Percentiles rank a stretch among this genome's conserved stretches.
Conservation (phyloP, 2,888 invertebrate genomes). For the Eilema sororculum region DNA sequence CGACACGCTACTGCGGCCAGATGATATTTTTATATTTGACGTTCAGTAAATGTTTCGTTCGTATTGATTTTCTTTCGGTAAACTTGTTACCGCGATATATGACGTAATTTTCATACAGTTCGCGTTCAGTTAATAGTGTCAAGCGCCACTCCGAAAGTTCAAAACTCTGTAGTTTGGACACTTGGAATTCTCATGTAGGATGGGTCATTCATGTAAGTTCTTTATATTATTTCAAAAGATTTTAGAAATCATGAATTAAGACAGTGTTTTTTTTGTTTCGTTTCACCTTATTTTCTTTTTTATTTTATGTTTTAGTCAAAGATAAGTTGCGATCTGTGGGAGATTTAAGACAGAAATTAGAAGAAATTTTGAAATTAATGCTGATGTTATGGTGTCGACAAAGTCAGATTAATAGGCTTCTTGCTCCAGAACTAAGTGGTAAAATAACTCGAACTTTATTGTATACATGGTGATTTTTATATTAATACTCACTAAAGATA, state of each 20-base stretch:
- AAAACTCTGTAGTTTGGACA: slow-evolving; percentile 46
- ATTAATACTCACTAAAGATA: not conserved
- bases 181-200: slow-evolving; percentile 47
- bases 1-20: slow-evolving; percentile 76
- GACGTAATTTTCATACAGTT: slow-evolving; percentile 66
- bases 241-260: slow-evolving; percentile 15
- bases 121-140: slow-evolving; percentile 56
- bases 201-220: slow-evolving; percentile 80
- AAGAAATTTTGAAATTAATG: slow-evolving; percentile 94
- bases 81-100: slow-evolving; percentile 56
- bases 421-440: slow-evolving; percentile 88
- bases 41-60: slow-evolving; percentile 61
- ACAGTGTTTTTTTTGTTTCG: slow-evolving; percentile 18
- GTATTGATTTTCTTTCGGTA: slow-evolving; percentile 73
- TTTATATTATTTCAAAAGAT: slow-evolving; percentile 29
- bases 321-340: slow-evolving; percentile 74
- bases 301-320: slow-evolving; percentile 73
- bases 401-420: slow-evolving; percentile 89
- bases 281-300: slow-evolving; percentile 5
- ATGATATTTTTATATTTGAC: slow-evolving; percentile 71
- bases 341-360: slow-evolving; percentile 87
- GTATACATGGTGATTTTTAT: not conserved
- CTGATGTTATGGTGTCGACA: slow-evolving; percentile 94
- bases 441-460: slow-evolving; percentile 48
- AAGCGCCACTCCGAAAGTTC: slow-evolving; percentile 57